Evolutionary conservation across 1,140 invertebrate species (phyloP).

Genomic region (Macrosteles quadrilineatus): DNA sequence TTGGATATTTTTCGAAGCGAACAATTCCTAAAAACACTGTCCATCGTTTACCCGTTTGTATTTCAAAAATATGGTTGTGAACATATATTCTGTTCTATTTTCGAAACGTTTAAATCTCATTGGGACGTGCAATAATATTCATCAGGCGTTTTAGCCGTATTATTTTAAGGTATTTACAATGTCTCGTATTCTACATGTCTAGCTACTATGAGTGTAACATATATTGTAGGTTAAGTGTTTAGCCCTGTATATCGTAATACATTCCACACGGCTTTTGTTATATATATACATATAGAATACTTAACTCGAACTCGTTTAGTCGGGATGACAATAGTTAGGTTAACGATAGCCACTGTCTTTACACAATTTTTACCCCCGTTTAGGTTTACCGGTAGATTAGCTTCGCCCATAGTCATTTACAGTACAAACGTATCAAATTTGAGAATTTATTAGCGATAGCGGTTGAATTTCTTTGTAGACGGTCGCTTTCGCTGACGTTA

Average conservation of each 20-base stretch:
- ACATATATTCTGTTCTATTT: slow-evolving; percentile 25
- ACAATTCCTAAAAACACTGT: slow-evolving; percentile 13
- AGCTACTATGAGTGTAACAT: not conserved
- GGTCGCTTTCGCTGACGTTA: slow-evolving; percentile 6
- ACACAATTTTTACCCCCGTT: not conserved
- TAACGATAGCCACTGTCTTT: slow-evolving; percentile 5
- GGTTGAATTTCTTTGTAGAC: not conserved
- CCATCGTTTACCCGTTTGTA: slow-evolving; percentile 9
- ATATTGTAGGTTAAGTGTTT: slow-evolving; percentile 25
- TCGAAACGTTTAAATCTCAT: slow-evolving; percentile 18
- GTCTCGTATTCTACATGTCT: not conserved
- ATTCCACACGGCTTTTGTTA: slow-evolving; percentile 22
- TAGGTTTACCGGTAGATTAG: not conserved
- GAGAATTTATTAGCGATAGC: slow-evolving; percentile 7
- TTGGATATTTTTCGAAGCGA: not conserved
- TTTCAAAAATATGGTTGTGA: slow-evolving; percentile 24
- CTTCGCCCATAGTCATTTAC: slow-evolving; percentile 22
- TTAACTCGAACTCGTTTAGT: not conserved
- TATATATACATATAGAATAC: not conserved
- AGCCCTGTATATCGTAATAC: slow-evolving; percentile 15
- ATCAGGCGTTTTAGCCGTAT: slow-evolving; percentile 13
- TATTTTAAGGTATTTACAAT: slow-evolving; percentile 9
- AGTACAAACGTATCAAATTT: slow-evolving; percentile 13
- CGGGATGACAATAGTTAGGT: slow-evolving; percentile 24
- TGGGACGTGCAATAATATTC: slow-evolving; percentile 21